Evolutionary conservation across 2,113 vertebrate genomes (phyloP), one percentile per base, ranked within the genome.

Genomic region (Garra rufa): DNA sequence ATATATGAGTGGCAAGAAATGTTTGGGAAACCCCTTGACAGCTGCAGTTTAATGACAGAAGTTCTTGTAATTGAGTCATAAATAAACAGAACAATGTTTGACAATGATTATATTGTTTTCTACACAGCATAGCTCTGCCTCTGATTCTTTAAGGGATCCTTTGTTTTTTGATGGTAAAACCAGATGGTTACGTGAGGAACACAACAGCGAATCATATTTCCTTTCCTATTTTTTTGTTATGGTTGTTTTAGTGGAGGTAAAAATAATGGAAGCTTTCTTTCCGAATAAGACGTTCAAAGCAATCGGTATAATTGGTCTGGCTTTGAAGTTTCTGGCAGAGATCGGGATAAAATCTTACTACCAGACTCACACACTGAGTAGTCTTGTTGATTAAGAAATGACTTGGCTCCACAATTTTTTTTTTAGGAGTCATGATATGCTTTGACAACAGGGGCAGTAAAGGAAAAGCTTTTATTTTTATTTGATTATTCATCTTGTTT

Each of bases 21-120:
- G 82, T 87, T 83, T 81, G 57, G 76, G 71, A 81, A 83, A 88
- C 79, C 52, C 70, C 30, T 21, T 69, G 65, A 63, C 71, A 89
- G 88, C 9, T 55, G 52, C 76, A 82, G 81, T 88, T 92, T 90
- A 92, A 93, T 38, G 65, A 69, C 0, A 69, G 1, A 11, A 11
- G 34, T 41, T 19, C 52, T 69, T 69, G 65, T 69, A 69, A 69
- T 93, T 94, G 90, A 84, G 90, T 91, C 85, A 85, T 87, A 91
- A 92, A 89, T 92, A 89, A 90, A 93, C 78, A 86, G 83, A 90
- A 92, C 82, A 92, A 90, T 90, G 92, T 94, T 94, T 90, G 91
- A 93, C 91, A 94, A 93, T 88, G 84, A 93, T 94, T 92, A 91
- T 90, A 93, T 88, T 87, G 86, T 90, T 93, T 91, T 92, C 88